Evolutionary conservation across 2,888 invertebrate genomes (phyloP), one percentile per base, ranked within the genome.

Genomic region (Gastrophysa polygoni): DNA sequence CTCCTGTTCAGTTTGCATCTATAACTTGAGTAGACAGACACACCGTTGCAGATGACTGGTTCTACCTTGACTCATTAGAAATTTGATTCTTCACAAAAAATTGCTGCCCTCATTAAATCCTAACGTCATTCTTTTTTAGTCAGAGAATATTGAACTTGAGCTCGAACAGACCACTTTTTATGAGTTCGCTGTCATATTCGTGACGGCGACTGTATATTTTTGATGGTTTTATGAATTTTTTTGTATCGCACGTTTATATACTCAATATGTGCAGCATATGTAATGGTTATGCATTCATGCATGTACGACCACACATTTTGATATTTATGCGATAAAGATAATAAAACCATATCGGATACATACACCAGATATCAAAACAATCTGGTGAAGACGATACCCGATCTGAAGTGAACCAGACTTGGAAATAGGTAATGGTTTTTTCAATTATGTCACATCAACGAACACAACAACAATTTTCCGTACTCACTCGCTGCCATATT

Each of bases 301-400:
- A 10, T 24, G 51, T 18, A 57, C 21, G 29, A 29, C 46, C 20
- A 14, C 58, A 54, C 29, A 48, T 59, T 58, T 59, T 59, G n/a
- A n/a, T n/a, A 56, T 59, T 21, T 49, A 59, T 43, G 29, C 59
- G 43, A 56, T 50, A 56, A 59, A 63, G 56, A 51, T 50, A 29
- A 56, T 59, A 59, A 59, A 59, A 52, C 21, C 2, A 11, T 46
- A 49, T 56, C 32, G 63, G 46, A 21, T 59, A 59, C 43, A 63
- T 51, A 51, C 55, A 59, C 38, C 63, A 63, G 63, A 49, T 50
- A 55, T 63, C 29, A 17, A 58, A 50, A 63, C 59, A 63, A 59
- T 32, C 29, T 29, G 28, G 38, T 38, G 38, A 38, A 6, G 38
- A 38, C 14, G 38, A 38, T 14, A 38, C 38, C 38, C 38, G 38